phyloP scores from a whole-genome alignment of 2,797 vertebrate genomes.

The Xenops minutus region DNA sequence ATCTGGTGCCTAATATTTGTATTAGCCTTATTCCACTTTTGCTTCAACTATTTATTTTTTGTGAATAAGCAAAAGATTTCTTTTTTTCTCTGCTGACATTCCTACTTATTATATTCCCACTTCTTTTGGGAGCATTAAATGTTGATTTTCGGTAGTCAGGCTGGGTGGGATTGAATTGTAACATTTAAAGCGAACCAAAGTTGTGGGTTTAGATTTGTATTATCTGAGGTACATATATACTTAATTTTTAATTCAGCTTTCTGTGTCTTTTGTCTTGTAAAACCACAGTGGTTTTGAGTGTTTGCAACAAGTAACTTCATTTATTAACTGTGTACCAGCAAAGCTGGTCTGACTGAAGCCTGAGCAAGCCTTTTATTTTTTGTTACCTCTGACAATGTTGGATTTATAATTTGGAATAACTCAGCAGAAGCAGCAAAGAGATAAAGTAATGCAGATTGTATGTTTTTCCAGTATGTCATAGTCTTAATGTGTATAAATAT shows the following conservation, averaged over 20 bases:
- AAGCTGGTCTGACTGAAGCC: not conserved
- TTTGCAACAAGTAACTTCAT: not conserved
- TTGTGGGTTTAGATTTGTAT: not conserved
- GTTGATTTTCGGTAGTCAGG: constrained; percentile 30
- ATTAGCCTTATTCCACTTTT: not conserved
- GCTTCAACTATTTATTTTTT: not conserved
- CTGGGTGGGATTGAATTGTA: constrained; percentile 1
- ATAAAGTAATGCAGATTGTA: constrained; percentile 12
- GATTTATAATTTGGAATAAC: constrained; percentile 28
- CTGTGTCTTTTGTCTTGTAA: not conserved
- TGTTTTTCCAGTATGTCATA: constrained; percentile 39
- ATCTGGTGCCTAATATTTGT: not conserved
- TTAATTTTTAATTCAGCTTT: not conserved
- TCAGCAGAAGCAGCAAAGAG: constrained; percentile 14
- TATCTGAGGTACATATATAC: not conserved
- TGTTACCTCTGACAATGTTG: not conserved
- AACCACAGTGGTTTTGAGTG: not conserved
- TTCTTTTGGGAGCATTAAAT: constrained; percentile 20
- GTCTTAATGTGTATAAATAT: constrained; percentile 51
- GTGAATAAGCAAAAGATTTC: not conserved
- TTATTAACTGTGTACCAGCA: not conserved
- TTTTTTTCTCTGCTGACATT: not conserved
- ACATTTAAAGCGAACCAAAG: not conserved
- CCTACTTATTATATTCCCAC: not conserved
- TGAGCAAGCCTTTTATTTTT: not conserved